A percentile compares a stretch with the other conserved stretches of the same genome.
Evolutionary conservation across 2,113 vertebrate genomes (phyloP).

Genomic region (Morone chrysops): DNA sequence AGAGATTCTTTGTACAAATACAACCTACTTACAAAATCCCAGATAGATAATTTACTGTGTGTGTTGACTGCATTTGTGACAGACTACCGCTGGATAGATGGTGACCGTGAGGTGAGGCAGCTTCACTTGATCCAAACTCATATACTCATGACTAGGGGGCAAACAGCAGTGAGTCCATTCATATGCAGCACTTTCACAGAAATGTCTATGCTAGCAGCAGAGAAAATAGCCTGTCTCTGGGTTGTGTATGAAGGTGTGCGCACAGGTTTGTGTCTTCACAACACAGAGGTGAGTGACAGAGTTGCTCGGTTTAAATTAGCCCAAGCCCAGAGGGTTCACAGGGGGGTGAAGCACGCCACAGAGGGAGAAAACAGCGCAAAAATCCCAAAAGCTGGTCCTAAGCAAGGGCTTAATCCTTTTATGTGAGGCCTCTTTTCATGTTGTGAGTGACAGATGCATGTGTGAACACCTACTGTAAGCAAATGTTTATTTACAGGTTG

Average conservation of each 20-base stretch:
- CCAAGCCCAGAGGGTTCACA: constrained; percentile 37
- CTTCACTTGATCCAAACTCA: constrained; percentile 44
- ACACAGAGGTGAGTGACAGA: constrained; percentile 44
- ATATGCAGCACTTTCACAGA: constrained; percentile 42
- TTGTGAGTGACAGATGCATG: constrained; percentile 37
- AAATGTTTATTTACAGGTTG: constrained; percentile 46
- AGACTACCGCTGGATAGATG: background rate
- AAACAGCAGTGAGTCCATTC: constrained; percentile 55
- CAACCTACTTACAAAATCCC: background rate
- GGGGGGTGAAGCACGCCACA: constrained; percentile 28
- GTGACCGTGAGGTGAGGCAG: background rate
- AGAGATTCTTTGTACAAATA: background rate
- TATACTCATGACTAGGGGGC: constrained; percentile 44
- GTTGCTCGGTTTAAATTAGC: constrained; percentile 31
- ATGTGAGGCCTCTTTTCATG: constrained; percentile 58
- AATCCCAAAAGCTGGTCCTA: constrained; percentile 33
- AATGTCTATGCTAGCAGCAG: constrained; percentile 33
- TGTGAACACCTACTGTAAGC: constrained; percentile 54
- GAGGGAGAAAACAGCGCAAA: constrained; percentile 14
- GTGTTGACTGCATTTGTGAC: background rate
- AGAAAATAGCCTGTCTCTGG: constrained; percentile 40
- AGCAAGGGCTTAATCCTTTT: constrained; percentile 59
- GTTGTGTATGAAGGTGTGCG: background rate
- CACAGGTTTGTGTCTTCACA: constrained; percentile 18
- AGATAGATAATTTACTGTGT: background rate